Evolutionary conservation across 2,888 invertebrate species (phyloP).

Genomic region (Eulithis testata): DNA sequence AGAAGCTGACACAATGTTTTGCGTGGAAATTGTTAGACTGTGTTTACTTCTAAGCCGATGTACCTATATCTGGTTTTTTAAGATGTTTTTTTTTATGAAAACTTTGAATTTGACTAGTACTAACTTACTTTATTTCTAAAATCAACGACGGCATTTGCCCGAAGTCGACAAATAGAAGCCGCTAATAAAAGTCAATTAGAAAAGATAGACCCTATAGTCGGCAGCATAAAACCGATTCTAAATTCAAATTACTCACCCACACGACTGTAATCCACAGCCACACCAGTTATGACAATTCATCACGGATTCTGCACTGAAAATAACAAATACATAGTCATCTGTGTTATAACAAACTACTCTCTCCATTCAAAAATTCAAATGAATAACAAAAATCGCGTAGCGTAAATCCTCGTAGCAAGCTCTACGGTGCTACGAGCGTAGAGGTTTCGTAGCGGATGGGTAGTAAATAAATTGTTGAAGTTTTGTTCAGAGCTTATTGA

Average conservation of each 20-base stretch:
- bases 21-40: background rate
- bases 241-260: too few species aligned
- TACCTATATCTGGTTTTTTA: too few species aligned
- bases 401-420: constrained; percentile 25
- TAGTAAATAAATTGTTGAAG: constrained; percentile 41
- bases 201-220: too few species aligned
- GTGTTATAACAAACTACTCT: background rate
- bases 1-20: background rate
- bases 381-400: constrained; percentile 17
- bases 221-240: too few species aligned
- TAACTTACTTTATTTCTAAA: too few species aligned
- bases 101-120: too few species aligned
- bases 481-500: constrained; percentile 24
- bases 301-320: background rate
- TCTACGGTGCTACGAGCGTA: constrained; percentile 35
- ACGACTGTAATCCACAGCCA: too few species aligned
- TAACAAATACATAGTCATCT: background rate
- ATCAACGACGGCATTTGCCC: too few species aligned
- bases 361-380: background rate
- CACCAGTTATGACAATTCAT: background rate
- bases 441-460: constrained; percentile 34
- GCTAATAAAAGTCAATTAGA: too few species aligned
- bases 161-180: too few species aligned
- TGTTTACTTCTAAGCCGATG: too few species aligned
- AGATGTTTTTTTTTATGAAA: too few species aligned